Percentiles rank a stretch among this genome's conserved stretches.
Evolutionary conservation across 2,113 vertebrate genomes (phyloP).

Genomic region (Misgurnus anguillicaudatus): DNA sequence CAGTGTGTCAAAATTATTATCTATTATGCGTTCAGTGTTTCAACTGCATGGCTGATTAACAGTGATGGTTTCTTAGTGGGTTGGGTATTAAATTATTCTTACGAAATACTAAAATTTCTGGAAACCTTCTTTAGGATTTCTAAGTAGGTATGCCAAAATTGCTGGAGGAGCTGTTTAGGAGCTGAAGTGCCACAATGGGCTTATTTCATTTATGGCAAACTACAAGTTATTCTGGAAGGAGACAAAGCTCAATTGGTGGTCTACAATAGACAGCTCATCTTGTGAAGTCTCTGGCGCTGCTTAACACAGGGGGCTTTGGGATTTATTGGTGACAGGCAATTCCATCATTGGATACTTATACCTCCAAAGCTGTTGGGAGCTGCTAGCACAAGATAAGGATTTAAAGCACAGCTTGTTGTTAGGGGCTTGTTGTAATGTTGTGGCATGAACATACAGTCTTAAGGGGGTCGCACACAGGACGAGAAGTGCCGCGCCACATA

Average conservation of each 20-base stretch:
- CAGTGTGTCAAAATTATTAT: slow-evolving; percentile 13
- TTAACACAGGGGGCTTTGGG: slow-evolving; percentile 54
- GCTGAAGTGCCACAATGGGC: neutral
- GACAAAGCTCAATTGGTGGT: neutral
- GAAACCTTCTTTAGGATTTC: too few species aligned
- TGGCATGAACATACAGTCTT: too few species aligned
- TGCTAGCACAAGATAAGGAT: slow-evolving; percentile 61
- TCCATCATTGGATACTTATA: slow-evolving; percentile 50
- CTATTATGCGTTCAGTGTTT: slow-evolving; percentile 19
- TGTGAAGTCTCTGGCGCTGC: slow-evolving; percentile 51
- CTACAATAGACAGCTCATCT: slow-evolving; percentile 30
- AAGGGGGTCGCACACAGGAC: too few species aligned
- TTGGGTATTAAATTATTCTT: neutral
- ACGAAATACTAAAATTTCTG: too few species aligned
- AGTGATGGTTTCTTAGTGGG: neutral
- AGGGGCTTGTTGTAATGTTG: slow-evolving; percentile 59
- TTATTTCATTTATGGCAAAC: slow-evolving; percentile 23
- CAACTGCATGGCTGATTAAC: neutral
- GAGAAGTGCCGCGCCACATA: too few species aligned
- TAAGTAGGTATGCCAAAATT: too few species aligned
- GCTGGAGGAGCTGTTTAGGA: neutral
- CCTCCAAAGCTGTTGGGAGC: slow-evolving; percentile 60
- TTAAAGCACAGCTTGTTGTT: slow-evolving; percentile 66
- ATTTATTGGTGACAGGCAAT: slow-evolving; percentile 54
- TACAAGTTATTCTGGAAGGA: slow-evolving; percentile 17